These are phyloP conservation scores for Talpa occidentalis DNA, from an alignment of 2,113 vertebrate species.

Conservation along the genomic window DNA sequence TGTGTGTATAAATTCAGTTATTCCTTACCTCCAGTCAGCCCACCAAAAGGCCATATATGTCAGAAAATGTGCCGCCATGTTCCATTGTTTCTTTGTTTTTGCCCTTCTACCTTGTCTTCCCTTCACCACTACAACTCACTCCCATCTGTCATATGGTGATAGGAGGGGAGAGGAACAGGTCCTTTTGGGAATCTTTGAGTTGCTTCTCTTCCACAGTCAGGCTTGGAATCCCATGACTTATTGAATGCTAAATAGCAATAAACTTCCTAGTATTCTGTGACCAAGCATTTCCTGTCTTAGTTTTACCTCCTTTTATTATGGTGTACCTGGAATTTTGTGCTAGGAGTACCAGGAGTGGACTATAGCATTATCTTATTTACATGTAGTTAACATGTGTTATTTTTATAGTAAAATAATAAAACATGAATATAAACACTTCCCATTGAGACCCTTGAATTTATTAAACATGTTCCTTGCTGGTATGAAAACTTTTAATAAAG, in stretches of 20 bases:
- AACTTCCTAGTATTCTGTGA: not conserved
- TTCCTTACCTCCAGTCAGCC: not conserved
- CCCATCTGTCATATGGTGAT: not conserved
- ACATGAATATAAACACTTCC: not conserved
- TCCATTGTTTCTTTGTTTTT: not conserved
- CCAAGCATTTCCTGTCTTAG: not conserved
- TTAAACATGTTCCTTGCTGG: not conserved
- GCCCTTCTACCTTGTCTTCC: not conserved
- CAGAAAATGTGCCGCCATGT: not conserved
- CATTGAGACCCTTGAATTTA: not conserved
- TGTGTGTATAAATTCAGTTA: too few species aligned
- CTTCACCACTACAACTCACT: not conserved
- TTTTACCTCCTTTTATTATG: not conserved
- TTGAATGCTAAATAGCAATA: not conserved
- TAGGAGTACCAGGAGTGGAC: too few species aligned
- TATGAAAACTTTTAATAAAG: not conserved
- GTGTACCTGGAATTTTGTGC: too few species aligned
- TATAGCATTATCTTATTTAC: constrained; percentile 39
- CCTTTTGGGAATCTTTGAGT: not conserved
- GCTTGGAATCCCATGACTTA: not conserved
- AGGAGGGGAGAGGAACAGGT: not conserved
- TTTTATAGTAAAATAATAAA: constrained; percentile 42
- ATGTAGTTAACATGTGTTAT: not conserved
- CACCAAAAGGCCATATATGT: not conserved
- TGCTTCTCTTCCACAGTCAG: not conserved